phyloP scores from a whole-genome alignment of 2,888 invertebrate genomes.

The Caradrina kadenii region DNA sequence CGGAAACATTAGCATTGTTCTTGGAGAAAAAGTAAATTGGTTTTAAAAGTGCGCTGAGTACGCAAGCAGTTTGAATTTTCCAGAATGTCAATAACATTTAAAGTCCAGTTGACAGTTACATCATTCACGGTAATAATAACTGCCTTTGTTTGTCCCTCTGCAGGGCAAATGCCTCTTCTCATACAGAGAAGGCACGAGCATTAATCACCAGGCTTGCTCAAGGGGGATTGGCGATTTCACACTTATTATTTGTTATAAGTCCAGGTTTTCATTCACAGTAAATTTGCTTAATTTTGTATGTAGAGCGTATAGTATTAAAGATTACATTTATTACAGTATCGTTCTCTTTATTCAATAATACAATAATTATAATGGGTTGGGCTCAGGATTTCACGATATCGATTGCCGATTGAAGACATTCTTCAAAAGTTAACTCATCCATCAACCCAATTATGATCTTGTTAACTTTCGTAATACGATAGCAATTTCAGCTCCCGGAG shows the following conservation, averaged over 20 bases:
- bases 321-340: not conserved
- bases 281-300: not conserved
- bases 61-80: constrained; percentile 15
- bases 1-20: constrained; percentile 34
- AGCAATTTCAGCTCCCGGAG: constrained; percentile 1
- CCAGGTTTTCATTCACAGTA: too few relatives aligned
- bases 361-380: constrained; percentile 16
- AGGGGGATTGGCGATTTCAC: too few relatives aligned
- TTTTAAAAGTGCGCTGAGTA: constrained; percentile 13
- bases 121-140: not conserved
- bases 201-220: too few relatives aligned
- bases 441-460: constrained; percentile 43
- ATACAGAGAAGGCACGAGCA: too few relatives aligned
- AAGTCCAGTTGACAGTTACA: constrained; percentile 9
- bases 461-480: constrained; percentile 44
- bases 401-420: constrained; percentile 25
- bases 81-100: constrained; percentile 27
- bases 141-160: too few relatives aligned
- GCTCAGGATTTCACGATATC: constrained; percentile 5
- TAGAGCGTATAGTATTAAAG: not conserved
- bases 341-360: constrained; percentile 19
- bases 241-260: too few relatives aligned
- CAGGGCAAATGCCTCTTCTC: too few relatives aligned
- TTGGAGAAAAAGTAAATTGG: constrained; percentile 1
- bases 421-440: constrained; percentile 48